Evolutionary conservation across 1,140 invertebrate species (phyloP).

Genomic region (Lamellibrachia luymesi): DNA sequence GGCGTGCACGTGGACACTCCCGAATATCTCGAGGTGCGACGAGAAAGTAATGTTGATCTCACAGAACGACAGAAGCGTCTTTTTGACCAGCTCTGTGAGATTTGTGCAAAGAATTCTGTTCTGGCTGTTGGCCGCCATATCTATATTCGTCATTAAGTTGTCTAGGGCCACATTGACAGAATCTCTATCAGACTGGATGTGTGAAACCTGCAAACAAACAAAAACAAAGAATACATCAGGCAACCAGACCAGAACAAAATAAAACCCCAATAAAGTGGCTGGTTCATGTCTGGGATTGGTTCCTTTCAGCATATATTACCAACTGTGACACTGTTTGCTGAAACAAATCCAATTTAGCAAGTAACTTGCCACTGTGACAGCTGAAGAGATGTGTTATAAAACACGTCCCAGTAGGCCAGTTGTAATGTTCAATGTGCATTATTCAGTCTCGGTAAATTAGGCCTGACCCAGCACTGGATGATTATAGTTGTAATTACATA

Average conservation of each 20-base stretch:
- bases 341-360: background rate
- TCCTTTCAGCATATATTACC: background rate
- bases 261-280: background rate
- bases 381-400: background rate
- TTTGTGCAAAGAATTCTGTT: conserved; percentile 1
- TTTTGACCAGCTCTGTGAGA: conserved; percentile 28
- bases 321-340: background rate
- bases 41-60: conserved; percentile 22
- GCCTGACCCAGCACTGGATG: background rate
- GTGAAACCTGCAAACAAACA: background rate
- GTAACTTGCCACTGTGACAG: background rate
- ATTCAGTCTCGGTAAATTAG: background rate
- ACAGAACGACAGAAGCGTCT: conserved; percentile 24
- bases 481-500: background rate
- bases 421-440: background rate
- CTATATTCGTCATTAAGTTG: background rate
- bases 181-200: background rate
- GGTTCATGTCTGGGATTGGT: background rate
- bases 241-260: background rate
- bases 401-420: background rate
- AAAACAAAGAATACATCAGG: background rate
- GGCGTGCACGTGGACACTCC: conserved; percentile 21
- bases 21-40: conserved; percentile 20
- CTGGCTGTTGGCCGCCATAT: background rate
- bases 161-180: background rate